Evolutionary conservation across 1,140 invertebrate species (phyloP), one percentile per base, ranked within the genome.

Genomic region (Meloidogyne chitwoodi): DNA sequence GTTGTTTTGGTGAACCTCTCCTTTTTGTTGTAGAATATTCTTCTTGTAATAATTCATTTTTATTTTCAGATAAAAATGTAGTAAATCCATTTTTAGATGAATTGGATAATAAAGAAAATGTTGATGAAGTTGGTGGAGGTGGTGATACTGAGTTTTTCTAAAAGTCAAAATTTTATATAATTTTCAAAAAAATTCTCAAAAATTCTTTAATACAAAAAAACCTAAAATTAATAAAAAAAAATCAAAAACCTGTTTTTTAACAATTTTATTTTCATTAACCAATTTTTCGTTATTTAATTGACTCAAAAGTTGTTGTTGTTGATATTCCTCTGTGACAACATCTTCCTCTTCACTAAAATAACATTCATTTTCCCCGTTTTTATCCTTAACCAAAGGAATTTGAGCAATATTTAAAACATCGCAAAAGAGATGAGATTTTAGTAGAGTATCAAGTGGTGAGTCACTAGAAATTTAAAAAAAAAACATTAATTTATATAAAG

Each of bases 371-470:
- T 65, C 19, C 19, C 26, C 62, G 44, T 83, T 84, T 24, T 72
- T 61, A 11, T 84, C 74, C 12, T 26, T 27, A 31, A 83, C 77
- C 41, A 86, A 56, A 29, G 84, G 85, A 16, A 87, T 79, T 85
- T 88, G 88, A 62, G 87, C 84, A 29, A 90, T 75, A 82, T 87
- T 89, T 68, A 90, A 87, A 19, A 89, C 79, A 85, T 90, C 89
- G 79, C 86, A 88, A 41, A 90, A 79, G 84, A 90, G 85, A 71
- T 89, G 86, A 14, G 88, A 84, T 80, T 90, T 90, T 24, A 90
- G 85, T 75, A 89, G 88, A 73, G 89, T 80, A 84, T 90, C 89
- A 24, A 90, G 80, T 16, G 90, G 89, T 68, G 88, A 87, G 83
- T 90, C 89, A 87, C 89, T 84, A 16, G 64, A 83, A 78, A 44